Evolutionary conservation across 2,888 invertebrate species (phyloP).

Genomic region (Meiosimyza platycephala): DNA sequence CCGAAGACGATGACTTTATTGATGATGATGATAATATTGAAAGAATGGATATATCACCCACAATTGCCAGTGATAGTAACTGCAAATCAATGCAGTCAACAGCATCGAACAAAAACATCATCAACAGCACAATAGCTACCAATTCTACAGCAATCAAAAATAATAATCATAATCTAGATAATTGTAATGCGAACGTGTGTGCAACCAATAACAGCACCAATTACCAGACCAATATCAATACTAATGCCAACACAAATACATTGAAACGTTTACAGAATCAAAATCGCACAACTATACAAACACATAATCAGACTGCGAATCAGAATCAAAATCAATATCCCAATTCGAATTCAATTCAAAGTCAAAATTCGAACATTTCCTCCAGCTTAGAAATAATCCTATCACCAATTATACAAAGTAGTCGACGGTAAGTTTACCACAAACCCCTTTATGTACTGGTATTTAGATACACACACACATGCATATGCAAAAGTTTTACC

Average conservation of each 20-base stretch:
- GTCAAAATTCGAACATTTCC: slow-evolving; percentile 65
- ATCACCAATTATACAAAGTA: slow-evolving; percentile 69
- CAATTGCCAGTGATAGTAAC: slow-evolving; percentile 26
- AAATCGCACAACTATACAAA: neutral
- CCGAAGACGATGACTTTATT: neutral
- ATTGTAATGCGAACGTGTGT: slow-evolving; percentile 55
- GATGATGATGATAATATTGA: neutral
- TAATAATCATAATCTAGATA: slow-evolving; percentile 62
- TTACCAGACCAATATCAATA: slow-evolving; percentile 38
- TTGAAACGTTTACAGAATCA: slow-evolving; percentile 12
- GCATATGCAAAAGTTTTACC: neutral
- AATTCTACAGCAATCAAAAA: slow-evolving; percentile 49
- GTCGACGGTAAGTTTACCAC: slow-evolving; percentile 67
- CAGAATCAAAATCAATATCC: slow-evolving; percentile 19
- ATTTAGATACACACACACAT: slow-evolving; percentile 40
- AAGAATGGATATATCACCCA: neutral
- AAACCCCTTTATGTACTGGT: too few relatives aligned
- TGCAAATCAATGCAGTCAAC: slow-evolving; percentile 37
- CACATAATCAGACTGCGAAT: neutral
- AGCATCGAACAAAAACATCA: slow-evolving; percentile 24
- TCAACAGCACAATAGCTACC: slow-evolving; percentile 37
- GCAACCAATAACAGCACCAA: slow-evolving; percentile 42
- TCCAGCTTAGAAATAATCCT: slow-evolving; percentile 69
- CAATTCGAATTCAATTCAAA: slow-evolving; percentile 21
- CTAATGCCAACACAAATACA: slow-evolving; percentile 22